Evolutionary conservation across 2,888 invertebrate genomes (phyloP).

Genomic region (Laothoe populi): DNA sequence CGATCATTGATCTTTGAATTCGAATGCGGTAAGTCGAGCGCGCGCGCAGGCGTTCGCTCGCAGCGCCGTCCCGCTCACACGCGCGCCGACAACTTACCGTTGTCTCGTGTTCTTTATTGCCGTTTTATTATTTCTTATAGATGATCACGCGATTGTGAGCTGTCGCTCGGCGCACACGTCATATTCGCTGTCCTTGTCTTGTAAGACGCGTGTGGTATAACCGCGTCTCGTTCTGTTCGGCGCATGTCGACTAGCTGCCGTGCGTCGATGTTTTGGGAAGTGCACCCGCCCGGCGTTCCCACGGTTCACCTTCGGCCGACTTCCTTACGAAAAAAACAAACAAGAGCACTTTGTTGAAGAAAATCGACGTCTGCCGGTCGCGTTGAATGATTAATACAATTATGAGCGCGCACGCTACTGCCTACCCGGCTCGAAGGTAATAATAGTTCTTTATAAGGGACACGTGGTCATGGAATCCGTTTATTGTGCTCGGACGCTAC

Average conservation of each 20-base stretch:
- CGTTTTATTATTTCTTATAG: slow-evolving; percentile 85
- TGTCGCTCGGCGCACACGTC: slow-evolving; percentile 84
- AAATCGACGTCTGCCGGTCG: slow-evolving; percentile 84
- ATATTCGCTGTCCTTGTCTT: slow-evolving; percentile 59
- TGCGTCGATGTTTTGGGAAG: slow-evolving; percentile 86
- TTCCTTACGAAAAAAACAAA: slow-evolving; percentile 85
- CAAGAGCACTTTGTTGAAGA: slow-evolving; percentile 84
- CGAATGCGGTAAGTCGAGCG: slow-evolving; percentile 80
- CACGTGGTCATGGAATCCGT: slow-evolving; percentile 61
- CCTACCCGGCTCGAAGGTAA: slow-evolving; percentile 70
- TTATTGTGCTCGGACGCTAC: slow-evolving; percentile 44
- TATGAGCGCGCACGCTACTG: slow-evolving; percentile 81
- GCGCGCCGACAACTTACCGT: slow-evolving; percentile 66
- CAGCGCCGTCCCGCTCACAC: slow-evolving; percentile 71
- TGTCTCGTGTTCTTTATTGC: slow-evolving; percentile 84
- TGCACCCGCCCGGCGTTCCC: slow-evolving; percentile 85
- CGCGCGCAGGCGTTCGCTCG: slow-evolving; percentile 74
- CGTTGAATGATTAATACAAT: slow-evolving; percentile 84
- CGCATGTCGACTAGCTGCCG: slow-evolving; percentile 82
- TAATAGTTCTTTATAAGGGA: slow-evolving; percentile 79
- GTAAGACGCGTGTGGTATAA: slow-evolving; percentile 35
- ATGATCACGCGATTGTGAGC: slow-evolving; percentile 85
- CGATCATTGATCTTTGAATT: slow-evolving; percentile 85
- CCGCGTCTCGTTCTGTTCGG: slow-evolving; percentile 62
- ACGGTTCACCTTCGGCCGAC: slow-evolving; percentile 84